Evolutionary conservation across 2,797 vertebrate species (phyloP).

Genomic region (Hephaestus fuliginosus): DNA sequence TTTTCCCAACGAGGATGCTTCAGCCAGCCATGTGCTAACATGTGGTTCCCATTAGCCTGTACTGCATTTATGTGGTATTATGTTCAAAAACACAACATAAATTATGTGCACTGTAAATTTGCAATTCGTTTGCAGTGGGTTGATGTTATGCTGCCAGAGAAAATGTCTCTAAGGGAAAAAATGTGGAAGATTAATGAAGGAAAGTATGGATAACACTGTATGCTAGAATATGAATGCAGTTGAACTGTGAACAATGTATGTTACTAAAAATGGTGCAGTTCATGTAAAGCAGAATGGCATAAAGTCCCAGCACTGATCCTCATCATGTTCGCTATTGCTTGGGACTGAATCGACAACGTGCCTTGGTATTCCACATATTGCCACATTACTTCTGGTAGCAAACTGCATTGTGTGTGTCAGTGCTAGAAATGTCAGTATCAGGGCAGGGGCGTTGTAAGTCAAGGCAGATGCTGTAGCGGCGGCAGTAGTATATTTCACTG

Average conservation of each 20-base stretch:
- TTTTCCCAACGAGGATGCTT: slow-evolving; percentile 12
- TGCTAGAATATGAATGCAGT: background rate
- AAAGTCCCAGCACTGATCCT: slow-evolving; percentile 8
- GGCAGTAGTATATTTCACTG: slow-evolving; percentile 71
- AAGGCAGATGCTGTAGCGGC: slow-evolving; percentile 61
- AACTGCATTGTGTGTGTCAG: slow-evolving; percentile 51
- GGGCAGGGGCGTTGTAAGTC: slow-evolving; percentile 69
- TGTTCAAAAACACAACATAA: slow-evolving; percentile 40
- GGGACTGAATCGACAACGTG: slow-evolving; percentile 44
- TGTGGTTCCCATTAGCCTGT: slow-evolving; percentile 46
- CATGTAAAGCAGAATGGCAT: slow-evolving; percentile 9
- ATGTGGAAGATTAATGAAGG: slow-evolving; percentile 17
- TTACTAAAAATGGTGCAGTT: background rate
- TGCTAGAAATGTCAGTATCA: slow-evolving; percentile 68
- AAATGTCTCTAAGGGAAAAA: slow-evolving; percentile 15
- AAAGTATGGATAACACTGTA: background rate
- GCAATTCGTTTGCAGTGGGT: slow-evolving; percentile 21
- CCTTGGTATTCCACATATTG: slow-evolving; percentile 50
- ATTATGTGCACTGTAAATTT: slow-evolving; percentile 42
- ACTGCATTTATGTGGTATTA: slow-evolving; percentile 35
- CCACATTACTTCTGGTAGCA: slow-evolving; percentile 57
- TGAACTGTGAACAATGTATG: slow-evolving; percentile 16
- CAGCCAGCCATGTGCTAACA: slow-evolving; percentile 25
- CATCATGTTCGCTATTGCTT: slow-evolving; percentile 19
- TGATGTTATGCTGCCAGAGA: slow-evolving; percentile 13